Conservation (phyloP, 2,888 invertebrate genomes). For the Calephelis perditalis region DNA sequence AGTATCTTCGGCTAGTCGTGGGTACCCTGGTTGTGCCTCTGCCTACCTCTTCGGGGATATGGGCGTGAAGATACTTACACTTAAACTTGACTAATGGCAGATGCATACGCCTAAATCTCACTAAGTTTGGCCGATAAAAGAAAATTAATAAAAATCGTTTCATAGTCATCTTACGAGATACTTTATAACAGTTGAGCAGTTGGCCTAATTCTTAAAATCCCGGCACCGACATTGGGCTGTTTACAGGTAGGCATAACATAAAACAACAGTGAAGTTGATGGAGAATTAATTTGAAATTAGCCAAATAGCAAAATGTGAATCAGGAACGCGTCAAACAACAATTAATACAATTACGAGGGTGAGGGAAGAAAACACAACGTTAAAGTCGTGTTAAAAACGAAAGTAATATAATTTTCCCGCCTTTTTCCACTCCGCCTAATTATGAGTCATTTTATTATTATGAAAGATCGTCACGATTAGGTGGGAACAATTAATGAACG, state of each 20-base stretch:
- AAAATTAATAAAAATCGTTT: too few relatives aligned
- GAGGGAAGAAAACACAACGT: conserved; percentile 62
- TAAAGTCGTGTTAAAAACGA: conserved; percentile 59
- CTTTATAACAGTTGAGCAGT: too few relatives aligned
- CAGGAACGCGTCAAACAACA: conserved; percentile 56
- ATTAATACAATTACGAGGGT: conserved; percentile 68
- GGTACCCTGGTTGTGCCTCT: too few relatives aligned
- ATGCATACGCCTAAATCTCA: too few relatives aligned
- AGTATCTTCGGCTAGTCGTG: too few relatives aligned
- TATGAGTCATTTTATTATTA: conserved; percentile 72
- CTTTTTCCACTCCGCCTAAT: conserved; percentile 72
- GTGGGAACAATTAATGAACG: conserved; percentile 42
- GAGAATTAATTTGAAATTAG: conserved; percentile 15
- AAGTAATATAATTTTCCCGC: conserved; percentile 68
- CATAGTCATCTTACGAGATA: too few relatives aligned
- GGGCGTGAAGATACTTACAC: too few relatives aligned
- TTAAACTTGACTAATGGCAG: too few relatives aligned
- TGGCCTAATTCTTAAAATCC: too few relatives aligned
- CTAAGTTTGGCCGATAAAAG: too few relatives aligned
- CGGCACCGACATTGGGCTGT: too few relatives aligned
- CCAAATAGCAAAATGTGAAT: conserved; percentile 37
- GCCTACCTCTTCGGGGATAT: too few relatives aligned
- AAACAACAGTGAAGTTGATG: conserved; percentile 9
- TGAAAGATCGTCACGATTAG: conserved; percentile 66
- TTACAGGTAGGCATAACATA: not conserved